Conservation (phyloP, 2,888 invertebrate species). For the Gari tellinella region DNA sequence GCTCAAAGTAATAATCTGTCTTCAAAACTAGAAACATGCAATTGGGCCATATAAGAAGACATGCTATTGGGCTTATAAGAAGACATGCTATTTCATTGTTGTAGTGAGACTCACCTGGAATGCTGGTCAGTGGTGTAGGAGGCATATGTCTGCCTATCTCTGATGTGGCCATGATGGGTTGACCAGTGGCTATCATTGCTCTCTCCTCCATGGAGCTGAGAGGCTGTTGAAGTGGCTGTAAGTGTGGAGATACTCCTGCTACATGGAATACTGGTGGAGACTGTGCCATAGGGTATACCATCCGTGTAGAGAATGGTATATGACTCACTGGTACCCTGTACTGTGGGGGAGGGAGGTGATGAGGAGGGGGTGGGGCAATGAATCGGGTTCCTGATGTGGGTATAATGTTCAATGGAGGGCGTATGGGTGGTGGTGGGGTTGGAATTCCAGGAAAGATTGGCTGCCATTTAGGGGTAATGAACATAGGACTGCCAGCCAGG, state of each 20-base stretch:
- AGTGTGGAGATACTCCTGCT: constrained; percentile 28
- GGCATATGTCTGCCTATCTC: constrained; percentile 7
- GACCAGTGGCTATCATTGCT: constrained; percentile 50
- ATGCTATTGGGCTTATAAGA: too few relatives aligned
- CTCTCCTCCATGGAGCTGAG: constrained; percentile 30
- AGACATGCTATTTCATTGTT: too few relatives aligned
- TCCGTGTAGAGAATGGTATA: constrained; percentile 25
- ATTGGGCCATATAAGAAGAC: too few relatives aligned
- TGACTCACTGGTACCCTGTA: too few relatives aligned
- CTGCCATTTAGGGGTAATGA: constrained; percentile 59
- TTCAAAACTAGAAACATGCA: too few relatives aligned
- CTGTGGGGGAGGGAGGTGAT: constrained; percentile 7
- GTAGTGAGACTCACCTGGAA: too few relatives aligned
- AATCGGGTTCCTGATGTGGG: constrained; percentile 10
- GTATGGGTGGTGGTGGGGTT: constrained; percentile 38
- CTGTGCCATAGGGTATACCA: constrained; percentile 45
- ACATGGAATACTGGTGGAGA: constrained; percentile 34
- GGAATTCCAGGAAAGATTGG: constrained; percentile 6
- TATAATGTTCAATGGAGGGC: not conserved
- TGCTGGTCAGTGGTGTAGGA: too few relatives aligned
- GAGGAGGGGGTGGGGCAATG: constrained; percentile 15
- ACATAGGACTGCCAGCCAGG: constrained; percentile 54
- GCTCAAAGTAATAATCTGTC: too few relatives aligned
- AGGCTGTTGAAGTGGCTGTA: constrained; percentile 7
- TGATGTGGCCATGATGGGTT: constrained; percentile 51